A percentile compares a stretch with the other conserved stretches of the same genome.
Conservation (phyloP, 2,888 invertebrate genomes). For the Stenoptilia bipunctidactyla region DNA sequence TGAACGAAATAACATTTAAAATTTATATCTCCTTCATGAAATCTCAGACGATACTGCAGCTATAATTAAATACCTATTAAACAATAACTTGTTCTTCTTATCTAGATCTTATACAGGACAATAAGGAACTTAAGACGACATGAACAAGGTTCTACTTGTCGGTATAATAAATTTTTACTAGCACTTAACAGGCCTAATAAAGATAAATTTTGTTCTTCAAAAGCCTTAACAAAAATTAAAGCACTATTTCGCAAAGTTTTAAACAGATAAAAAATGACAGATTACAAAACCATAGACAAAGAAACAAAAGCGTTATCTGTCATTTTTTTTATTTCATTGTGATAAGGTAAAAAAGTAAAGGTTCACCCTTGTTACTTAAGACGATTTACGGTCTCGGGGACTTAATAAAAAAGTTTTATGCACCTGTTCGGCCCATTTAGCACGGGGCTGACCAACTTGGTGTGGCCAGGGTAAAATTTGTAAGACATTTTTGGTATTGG, state of each 20-base stretch:
- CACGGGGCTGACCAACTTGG: conserved; percentile 29
- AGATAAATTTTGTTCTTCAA: too few species aligned
- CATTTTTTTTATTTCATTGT: conserved; percentile 30
- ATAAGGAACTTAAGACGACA: not conserved
- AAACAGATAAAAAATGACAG: too few species aligned
- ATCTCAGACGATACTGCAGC: too few species aligned
- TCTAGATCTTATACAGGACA: not conserved
- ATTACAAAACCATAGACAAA: not conserved
- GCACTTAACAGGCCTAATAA: too few species aligned
- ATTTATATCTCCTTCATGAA: too few species aligned
- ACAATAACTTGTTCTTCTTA: not conserved
- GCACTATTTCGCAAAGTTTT: too few species aligned
- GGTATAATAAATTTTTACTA: too few species aligned
- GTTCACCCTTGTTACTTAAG: conserved; percentile 53
- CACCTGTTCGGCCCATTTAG: conserved; percentile 57
- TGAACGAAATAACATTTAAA: too few species aligned
- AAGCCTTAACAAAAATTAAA: too few species aligned
- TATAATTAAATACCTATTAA: too few species aligned
- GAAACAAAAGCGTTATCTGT: too few species aligned
- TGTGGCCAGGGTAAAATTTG: conserved; percentile 16
- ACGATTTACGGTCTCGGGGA: conserved; percentile 46
- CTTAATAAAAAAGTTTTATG: conserved; percentile 48
- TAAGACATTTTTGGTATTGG: conserved; percentile 19
- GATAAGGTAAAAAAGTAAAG: conserved; percentile 42
- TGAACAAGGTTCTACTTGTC: not conserved